phyloP scores from a whole-genome alignment of 2,113 vertebrate species.

The Amblyopsis rosae region DNA sequence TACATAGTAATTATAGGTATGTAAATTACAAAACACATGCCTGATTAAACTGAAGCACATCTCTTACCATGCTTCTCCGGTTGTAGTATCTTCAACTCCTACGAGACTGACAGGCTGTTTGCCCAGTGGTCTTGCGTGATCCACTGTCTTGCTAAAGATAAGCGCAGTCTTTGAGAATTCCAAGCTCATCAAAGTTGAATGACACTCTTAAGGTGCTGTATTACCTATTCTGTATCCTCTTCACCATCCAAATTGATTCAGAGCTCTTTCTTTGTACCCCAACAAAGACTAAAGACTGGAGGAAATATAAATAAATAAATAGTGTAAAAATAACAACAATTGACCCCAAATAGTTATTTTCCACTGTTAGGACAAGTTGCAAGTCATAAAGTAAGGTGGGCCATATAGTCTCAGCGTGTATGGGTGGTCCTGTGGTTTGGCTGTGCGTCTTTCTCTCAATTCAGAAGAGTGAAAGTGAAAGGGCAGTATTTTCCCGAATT shows the following conservation, averaged over 20 bases:
- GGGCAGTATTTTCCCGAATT: conserved; percentile 68
- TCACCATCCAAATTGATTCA: conserved; percentile 45
- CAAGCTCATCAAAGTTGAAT: conserved; percentile 78
- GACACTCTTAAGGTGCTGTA: conserved; percentile 70
- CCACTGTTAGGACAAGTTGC: no score
- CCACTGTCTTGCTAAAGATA: conserved; percentile 29
- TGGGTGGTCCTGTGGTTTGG: conserved; percentile 4
- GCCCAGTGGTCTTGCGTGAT: conserved; percentile 16
- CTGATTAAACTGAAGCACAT: background rate
- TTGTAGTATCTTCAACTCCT: conserved; percentile 34
- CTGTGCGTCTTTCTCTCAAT: conserved; percentile 13
- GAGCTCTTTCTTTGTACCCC: conserved; percentile 26
- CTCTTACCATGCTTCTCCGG: conserved; percentile 57
- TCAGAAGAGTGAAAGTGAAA: conserved; percentile 51
- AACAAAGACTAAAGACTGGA: background rate
- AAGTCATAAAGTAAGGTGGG: no score
- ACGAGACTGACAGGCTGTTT: conserved; percentile 19
- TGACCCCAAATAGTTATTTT: background rate
- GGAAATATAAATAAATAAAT: background rate
- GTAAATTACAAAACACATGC: background rate
- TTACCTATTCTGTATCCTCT: conserved; percentile 76
- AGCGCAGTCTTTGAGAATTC: conserved; percentile 55
- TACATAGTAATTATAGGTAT: background rate
- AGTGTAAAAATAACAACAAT: background rate
- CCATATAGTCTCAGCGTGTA: background rate